Evolutionary conservation across 2,113 vertebrate genomes (phyloP).

Genomic region (Eptatretus burgeri): DNA sequence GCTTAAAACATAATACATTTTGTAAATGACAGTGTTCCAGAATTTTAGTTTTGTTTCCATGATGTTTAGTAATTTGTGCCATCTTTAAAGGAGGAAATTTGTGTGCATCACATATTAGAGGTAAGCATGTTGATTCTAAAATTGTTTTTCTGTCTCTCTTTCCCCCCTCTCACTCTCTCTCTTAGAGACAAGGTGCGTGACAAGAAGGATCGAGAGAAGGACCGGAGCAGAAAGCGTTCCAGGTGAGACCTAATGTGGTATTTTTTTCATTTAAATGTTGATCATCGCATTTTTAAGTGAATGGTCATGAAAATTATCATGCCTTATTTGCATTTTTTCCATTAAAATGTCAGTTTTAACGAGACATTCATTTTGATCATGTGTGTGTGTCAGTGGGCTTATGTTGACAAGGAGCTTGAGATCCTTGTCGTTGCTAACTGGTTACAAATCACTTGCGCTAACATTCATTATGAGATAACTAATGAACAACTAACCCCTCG

Average conservation of each 20-base stretch:
- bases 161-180: neutral
- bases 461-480: no score
- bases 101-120: neutral
- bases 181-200: constrained; percentile 3
- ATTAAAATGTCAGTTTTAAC: no score
- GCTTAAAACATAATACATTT: neutral
- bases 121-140: neutral
- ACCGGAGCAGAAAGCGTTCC: neutral
- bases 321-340: no score
- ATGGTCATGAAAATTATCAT: no score
- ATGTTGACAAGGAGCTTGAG: no score
- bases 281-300: neutral
- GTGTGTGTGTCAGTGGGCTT: no score
- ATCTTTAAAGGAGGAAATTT: neutral
- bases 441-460: no score
- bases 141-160: neutral
- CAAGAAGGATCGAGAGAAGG: constrained; percentile 4
- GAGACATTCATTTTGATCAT: no score
- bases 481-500: no score
- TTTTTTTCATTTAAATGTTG: neutral
- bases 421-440: no score
- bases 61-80: neutral
- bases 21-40: neutral
- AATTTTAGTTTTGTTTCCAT: neutral
- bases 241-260: neutral